A percentile compares a stretch with the other conserved stretches of the same genome.
phyloP scores from a whole-genome alignment of 2,797 vertebrate genomes.

The Gadopsis marmoratus region DNA sequence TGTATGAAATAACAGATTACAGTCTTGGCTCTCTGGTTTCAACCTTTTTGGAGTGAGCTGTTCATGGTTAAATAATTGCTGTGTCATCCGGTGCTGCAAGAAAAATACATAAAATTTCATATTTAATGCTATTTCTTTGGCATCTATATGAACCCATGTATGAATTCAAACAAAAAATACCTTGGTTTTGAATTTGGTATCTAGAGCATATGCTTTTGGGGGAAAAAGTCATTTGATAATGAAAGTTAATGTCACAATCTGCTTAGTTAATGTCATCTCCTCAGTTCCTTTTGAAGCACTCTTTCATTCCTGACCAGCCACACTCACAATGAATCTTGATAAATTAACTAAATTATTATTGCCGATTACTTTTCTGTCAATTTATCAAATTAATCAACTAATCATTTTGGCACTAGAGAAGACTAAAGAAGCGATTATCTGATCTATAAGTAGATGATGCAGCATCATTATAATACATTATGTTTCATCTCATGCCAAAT shows the following conservation, averaged over 20 bases:
- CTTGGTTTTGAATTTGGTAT: background rate
- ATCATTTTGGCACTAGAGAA: background rate
- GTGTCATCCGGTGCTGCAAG: background rate
- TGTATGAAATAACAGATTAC: slow-evolving; percentile 44
- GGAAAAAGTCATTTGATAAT: background rate
- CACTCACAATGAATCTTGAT: background rate
- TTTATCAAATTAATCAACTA: background rate
- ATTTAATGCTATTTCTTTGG: background rate
- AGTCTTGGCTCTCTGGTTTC: slow-evolving; percentile 28
- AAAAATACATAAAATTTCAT: slow-evolving; percentile 9
- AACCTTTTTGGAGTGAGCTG: slow-evolving; percentile 14
- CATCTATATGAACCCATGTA: background rate
- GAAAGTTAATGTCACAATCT: too few species aligned
- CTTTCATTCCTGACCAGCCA: too few species aligned
- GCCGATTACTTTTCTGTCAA: background rate
- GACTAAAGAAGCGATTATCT: background rate
- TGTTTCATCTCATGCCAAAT: background rate
- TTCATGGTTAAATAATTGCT: slow-evolving; percentile 29
- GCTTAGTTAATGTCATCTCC: too few species aligned
- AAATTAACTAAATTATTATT: background rate
- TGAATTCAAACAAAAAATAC: background rate
- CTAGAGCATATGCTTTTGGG: background rate
- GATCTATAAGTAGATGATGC: background rate
- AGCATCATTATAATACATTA: slow-evolving; percentile 11
- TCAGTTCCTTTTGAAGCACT: too few species aligned